Base-by-base conservation (phyloP, 2,113 vertebrate genomes). In the Tauraco erythrolophus region DNA sequence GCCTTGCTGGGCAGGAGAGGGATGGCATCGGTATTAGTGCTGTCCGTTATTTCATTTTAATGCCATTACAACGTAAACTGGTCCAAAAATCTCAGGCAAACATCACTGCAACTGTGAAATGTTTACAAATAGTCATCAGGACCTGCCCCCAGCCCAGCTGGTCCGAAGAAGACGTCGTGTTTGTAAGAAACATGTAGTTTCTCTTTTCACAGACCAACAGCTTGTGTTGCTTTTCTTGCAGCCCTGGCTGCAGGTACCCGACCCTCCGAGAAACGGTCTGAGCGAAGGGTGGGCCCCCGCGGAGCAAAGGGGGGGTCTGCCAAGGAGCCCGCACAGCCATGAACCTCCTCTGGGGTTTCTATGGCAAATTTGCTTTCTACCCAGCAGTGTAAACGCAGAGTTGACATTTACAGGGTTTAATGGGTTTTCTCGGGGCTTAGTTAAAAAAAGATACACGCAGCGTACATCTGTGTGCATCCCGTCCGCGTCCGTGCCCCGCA, bases 401-500 rank as follows among this genome's bases (percentile, higher is more conserved):
- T 54, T 97, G 96, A 92, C 89, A 95, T 96, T 97, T 97, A 93
- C 94, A 92, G 84, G 84, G 83, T 91, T 92, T 96, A 84, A 74
- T 86, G 93, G 76, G 74, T 85, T 92, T 96, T 89, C 62, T 58
- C 33, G 83, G 75, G 91, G 94, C 86, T 96, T 78, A 84, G 93
- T 80, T 88, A 62, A 75, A 69, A 62, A 48, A 83, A 94, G 95
- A 91, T 56, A 66, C 5, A 1, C 3, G 37, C 21, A 12, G 71
- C 13, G 6, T 87, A 60, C 72, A 37, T 81, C 93, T 81, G 84
- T 82, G 86, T 89, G 93, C 53, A 15, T 10, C 71, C 15, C 3
- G 2, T 19, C 39, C 57, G 11, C 79, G 8, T 24, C 72, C 8
- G 5, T 57, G 56, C 39, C 68, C 35, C 10, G 28, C 10, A 8